Base-by-base conservation (phyloP, 2,888 invertebrate genomes). In the Leptopterna dolabrata region DNA sequence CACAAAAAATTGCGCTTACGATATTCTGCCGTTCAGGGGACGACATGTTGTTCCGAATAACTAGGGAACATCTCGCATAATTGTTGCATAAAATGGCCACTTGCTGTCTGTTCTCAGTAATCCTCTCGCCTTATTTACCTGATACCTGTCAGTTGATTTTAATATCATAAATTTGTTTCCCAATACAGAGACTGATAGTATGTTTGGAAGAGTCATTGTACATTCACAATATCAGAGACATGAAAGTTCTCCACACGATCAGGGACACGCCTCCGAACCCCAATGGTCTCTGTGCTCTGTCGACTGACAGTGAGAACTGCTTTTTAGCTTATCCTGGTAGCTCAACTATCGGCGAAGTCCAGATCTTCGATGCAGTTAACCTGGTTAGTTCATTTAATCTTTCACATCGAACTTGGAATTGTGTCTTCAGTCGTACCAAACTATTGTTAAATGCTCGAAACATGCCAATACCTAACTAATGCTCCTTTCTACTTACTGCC, bases 171-270 rank as follows among this genome's bases (percentile, higher is more conserved):
- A 36, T 4, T 36, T 36, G 7, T 36, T 27, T 63, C 24, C 45
- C 16, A 16, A 16, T 91, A 76, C 93, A 97, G 96, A 94, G 99
- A 91, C 93, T 99, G 92, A 96, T 99, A 90, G 99, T 99, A 90
- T 99, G 99, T 92, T 93, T 99, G 91, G 99, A 99, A 93, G 99
- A 99, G 92, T 97, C 97, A 90, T 94, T 99, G 90, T 98, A 98
- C 93, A 98, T 99, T 92, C 99, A 99, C 94, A 99, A 98, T 93
- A 98, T 99, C 91, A 95, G 96, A 90, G 98, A 99, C 92, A 98
- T 99, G 98, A 98, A 97, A 93, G 97, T 99, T 90, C 94, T 99
- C 91, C 99, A 99, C 93, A 98, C 98, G 88, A 99, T 99, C 92
- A 95, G 98, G 91, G 99, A 99, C 92, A 99, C 99, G 89, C 99